These are phyloP conservation scores for Gadus macrocephalus DNA, from an alignment of 2,113 vertebrate species.

Conservation along the genomic window DNA sequence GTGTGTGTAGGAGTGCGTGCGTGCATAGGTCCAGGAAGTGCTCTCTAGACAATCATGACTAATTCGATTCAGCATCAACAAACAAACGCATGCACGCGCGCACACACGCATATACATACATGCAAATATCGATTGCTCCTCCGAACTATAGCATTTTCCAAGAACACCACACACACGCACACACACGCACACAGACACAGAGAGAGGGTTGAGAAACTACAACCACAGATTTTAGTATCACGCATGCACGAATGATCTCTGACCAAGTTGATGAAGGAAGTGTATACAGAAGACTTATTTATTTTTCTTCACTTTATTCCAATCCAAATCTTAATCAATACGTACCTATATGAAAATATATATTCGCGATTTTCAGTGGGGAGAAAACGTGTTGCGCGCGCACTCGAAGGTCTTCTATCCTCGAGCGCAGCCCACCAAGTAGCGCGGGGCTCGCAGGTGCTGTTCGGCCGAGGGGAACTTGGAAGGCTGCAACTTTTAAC, in stretches of 20 bases:
- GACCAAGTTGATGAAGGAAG: too few relatives aligned
- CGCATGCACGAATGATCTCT: too few relatives aligned
- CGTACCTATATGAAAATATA: not conserved
- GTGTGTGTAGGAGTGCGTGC: too few relatives aligned
- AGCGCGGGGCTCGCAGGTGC: slow-evolving; percentile 22
- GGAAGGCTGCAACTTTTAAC: slow-evolving; percentile 49
- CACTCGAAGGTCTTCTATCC: slow-evolving; percentile 18
- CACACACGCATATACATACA: not conserved
- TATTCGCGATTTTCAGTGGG: slow-evolving; percentile 49
- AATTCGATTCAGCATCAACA: slow-evolving; percentile 44
- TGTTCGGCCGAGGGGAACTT: slow-evolving; percentile 39
- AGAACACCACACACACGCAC: not conserved
- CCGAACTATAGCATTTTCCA: not conserved
- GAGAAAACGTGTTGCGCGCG: slow-evolving; percentile 54
- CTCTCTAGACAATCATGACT: slow-evolving; percentile 35
- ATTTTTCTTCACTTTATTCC: too few relatives aligned
- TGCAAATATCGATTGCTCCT: not conserved
- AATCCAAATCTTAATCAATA: too few relatives aligned
- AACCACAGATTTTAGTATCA: too few relatives aligned
- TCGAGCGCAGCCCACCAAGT: slow-evolving; percentile 24
- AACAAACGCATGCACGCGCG: not conserved
- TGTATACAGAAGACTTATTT: too few relatives aligned
- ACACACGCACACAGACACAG: slow-evolving; percentile 5
- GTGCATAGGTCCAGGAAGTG: slow-evolving; percentile 43
- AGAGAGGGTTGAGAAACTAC: not conserved